Percentiles rank a stretch among this genome's conserved stretches.
phyloP scores from a whole-genome alignment of 2,888 invertebrate genomes.

The Brenthis hecate region DNA sequence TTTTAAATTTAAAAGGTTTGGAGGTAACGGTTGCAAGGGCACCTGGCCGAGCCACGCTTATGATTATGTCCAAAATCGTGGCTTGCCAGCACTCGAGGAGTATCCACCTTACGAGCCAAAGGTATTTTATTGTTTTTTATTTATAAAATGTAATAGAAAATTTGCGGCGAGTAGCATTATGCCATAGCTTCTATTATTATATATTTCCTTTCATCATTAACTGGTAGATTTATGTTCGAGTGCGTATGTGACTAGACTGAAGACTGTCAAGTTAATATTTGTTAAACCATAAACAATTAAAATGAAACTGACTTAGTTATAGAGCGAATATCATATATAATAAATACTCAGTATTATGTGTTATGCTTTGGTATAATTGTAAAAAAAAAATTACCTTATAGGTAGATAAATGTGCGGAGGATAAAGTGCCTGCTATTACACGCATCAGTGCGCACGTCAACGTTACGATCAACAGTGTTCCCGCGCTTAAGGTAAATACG shows the following conservation, averaged over 20 bases:
- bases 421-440: constrained; percentile 56
- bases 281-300: too few relatives aligned
- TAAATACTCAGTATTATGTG: too few relatives aligned
- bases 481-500: constrained; percentile 62
- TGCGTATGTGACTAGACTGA: too few relatives aligned
- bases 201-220: too few relatives aligned
- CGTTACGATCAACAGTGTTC: constrained; percentile 60
- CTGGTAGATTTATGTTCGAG: too few relatives aligned
- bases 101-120: constrained; percentile 58
- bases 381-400: constrained; percentile 33
- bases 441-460: constrained; percentile 66
- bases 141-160: too few relatives aligned
- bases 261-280: too few relatives aligned
- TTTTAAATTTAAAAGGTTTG: constrained; percentile 49
- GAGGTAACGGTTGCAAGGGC: constrained; percentile 60
- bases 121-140: constrained; percentile 42
- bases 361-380: neutral
- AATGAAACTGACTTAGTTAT: too few relatives aligned
- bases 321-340: neutral
- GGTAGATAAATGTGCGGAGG: constrained; percentile 55
- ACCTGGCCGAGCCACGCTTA: constrained; percentile 70
- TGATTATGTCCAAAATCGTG: constrained; percentile 59
- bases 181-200: too few relatives aligned
- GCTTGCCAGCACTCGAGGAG: constrained; percentile 57
- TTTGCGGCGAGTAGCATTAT: too few relatives aligned